Evolutionary conservation across 2,888 invertebrate genomes (phyloP).

Genomic region (Stenotaenia linearis): DNA sequence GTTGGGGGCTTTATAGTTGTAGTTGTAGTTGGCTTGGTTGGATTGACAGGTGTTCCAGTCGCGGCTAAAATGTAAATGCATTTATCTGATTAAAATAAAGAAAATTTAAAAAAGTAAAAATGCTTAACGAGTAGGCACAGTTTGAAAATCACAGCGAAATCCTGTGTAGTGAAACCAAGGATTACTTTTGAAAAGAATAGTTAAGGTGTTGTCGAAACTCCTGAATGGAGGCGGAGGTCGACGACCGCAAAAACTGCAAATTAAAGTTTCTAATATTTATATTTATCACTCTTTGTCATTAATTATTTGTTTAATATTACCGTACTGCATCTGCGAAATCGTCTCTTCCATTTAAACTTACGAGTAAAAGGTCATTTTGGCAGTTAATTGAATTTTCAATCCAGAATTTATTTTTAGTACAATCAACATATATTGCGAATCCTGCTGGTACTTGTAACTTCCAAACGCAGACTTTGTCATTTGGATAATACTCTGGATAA

Average conservation of each 20-base stretch:
- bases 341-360: constrained; percentile 13
- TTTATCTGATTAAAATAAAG: neutral
- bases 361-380: constrained; percentile 6
- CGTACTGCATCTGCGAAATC: constrained; percentile 17
- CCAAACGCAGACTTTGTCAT: constrained; percentile 15
- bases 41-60: neutral
- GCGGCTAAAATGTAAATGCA: neutral
- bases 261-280: neutral
- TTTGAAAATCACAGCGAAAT: constrained; percentile 29
- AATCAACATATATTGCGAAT: neutral
- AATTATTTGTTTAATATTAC: neutral
- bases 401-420: constrained; percentile 24
- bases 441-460: neutral
- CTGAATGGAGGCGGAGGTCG: neutral
- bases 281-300: neutral
- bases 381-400: constrained; percentile 27
- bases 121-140: neutral
- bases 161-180: constrained; percentile 26
- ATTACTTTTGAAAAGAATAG: constrained; percentile 31
- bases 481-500: constrained; percentile 21
- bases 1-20: neutral
- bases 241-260: constrained; percentile 30
- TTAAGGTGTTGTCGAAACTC: neutral
- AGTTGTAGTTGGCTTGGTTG: neutral
- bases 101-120: neutral